Conservation (phyloP, 2,888 invertebrate species). For the Tupiocoris notatus region DNA sequence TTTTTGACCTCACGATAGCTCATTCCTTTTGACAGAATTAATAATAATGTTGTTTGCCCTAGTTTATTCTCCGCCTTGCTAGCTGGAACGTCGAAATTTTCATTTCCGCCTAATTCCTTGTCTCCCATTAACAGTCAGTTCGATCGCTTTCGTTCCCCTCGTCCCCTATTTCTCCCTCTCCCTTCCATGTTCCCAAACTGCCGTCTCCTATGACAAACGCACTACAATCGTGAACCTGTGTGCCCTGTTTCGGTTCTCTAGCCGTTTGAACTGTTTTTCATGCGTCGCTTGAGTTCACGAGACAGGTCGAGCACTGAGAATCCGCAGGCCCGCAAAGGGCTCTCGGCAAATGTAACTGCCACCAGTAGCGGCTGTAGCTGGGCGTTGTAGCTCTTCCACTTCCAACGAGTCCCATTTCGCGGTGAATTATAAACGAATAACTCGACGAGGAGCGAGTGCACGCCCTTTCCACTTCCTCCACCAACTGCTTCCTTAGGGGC, state of each 20-base stretch:
- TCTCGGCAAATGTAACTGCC: neutral
- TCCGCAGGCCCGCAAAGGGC: neutral
- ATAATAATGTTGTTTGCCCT: no score
- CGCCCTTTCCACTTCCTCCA: neutral
- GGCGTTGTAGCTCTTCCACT: no score
- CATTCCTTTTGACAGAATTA: no score
- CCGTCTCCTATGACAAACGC: neutral
- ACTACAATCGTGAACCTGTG: neutral
- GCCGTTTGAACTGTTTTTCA: neutral
- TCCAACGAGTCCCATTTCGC: neutral
- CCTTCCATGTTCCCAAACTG: no score
- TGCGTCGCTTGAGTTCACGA: neutral
- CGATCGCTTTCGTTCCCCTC: no score
- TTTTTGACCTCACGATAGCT: no score
- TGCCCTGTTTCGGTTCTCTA: neutral
- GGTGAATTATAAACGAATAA: neutral
- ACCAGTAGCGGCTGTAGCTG: neutral
- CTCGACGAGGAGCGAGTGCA: neutral
- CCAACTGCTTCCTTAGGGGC: conserved; percentile 6
- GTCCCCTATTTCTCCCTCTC: no score
- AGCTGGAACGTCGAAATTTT: no score
- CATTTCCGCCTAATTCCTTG: no score
- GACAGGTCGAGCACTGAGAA: neutral
- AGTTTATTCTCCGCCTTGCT: no score
- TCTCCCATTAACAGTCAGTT: no score